Evolutionary conservation across 1,140 invertebrate species (phyloP).

Genomic region (Microplitis demolitor): DNA sequence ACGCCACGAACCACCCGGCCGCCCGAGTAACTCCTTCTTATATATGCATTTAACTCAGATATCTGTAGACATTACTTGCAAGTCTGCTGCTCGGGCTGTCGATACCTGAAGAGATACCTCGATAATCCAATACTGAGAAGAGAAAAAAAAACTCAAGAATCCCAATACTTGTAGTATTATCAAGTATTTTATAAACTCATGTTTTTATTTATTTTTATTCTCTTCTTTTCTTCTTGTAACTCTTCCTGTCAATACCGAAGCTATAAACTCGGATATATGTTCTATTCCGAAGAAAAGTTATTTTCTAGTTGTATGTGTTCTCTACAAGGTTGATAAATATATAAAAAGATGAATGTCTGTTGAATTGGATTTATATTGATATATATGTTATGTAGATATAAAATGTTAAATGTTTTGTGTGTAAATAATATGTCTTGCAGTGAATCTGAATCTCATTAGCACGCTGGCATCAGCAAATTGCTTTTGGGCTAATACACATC

Average conservation of each 20-base stretch:
- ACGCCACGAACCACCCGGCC: no score
- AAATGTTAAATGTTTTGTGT: not conserved
- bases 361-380: not conserved
- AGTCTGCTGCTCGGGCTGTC: not conserved
- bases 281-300: no score
- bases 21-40: no score
- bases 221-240: not conserved
- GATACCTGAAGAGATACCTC: conserved; percentile 37
- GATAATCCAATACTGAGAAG: conserved; percentile 52
- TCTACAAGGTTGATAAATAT: no score
- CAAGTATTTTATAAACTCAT: not conserved
- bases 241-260: not conserved
- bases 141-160: conserved; percentile 37
- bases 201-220: conserved; percentile 9
- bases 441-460: not conserved
- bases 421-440: not conserved
- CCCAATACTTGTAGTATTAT: conserved; percentile 18
- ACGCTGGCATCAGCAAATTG: no score
- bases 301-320: no score
- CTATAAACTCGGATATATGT: no score
- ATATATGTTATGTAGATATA: not conserved
- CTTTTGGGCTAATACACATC: no score
- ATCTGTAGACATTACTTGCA: no score
- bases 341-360: no score
- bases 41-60: no score